phyloP scores from a whole-genome alignment of 1,140 invertebrate species.

The Leptinotarsa defecta region DNA sequence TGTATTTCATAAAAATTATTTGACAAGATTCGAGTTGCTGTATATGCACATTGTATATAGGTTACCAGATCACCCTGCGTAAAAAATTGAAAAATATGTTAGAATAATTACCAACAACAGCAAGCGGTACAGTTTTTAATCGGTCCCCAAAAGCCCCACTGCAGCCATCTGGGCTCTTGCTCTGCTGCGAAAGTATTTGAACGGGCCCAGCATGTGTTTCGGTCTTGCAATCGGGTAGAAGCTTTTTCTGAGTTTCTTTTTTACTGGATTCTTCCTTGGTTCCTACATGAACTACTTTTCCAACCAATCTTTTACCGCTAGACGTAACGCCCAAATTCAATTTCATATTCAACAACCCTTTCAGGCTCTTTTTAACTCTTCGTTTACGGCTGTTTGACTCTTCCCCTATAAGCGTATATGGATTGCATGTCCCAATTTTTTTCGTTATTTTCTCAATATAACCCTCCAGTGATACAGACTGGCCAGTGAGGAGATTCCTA shows the following conservation, averaged over 20 bases:
- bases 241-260: neutral
- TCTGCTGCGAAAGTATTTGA: too few relatives aligned
- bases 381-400: conserved; percentile 14
- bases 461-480: conserved; percentile 38
- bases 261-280: neutral
- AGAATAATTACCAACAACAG: too few relatives aligned
- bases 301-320: conserved; percentile 40
- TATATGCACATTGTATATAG: too few relatives aligned
- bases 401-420: conserved; percentile 12
- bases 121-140: too few relatives aligned
- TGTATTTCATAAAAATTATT: too few relatives aligned
- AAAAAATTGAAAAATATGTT: too few relatives aligned
- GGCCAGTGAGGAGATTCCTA: conserved; percentile 41
- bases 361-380: conserved; percentile 18
- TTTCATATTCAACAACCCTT: conserved; percentile 42
- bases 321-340: conserved; percentile 38
- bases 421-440: conserved; percentile 12
- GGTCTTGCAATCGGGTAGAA: too few relatives aligned
- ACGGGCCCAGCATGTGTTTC: too few relatives aligned
- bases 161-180: too few relatives aligned
- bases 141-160: too few relatives aligned
- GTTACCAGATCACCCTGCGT: too few relatives aligned
- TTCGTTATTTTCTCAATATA: conserved; percentile 39
- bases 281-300: conserved; percentile 43
- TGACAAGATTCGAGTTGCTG: too few relatives aligned